Conservation (phyloP, 1,140 invertebrate species). For the Procambarus clarkii region DNA sequence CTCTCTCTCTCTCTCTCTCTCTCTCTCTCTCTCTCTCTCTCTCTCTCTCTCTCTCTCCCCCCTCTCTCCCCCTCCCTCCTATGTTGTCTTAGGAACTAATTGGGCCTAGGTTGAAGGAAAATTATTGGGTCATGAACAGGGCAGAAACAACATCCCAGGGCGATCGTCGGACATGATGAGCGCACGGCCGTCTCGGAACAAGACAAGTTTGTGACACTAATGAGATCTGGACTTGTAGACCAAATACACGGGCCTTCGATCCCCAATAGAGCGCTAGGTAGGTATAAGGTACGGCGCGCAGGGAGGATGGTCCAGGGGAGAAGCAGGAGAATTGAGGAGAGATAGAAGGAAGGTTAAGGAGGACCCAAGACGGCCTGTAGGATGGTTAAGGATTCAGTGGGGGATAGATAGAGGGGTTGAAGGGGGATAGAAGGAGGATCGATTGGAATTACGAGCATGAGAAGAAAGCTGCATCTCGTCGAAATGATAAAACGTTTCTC, state of each 20-base stretch:
- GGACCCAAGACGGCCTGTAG: too few relatives aligned
- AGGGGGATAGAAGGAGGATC: too few relatives aligned
- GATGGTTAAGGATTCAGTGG: too few relatives aligned
- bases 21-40: neutral
- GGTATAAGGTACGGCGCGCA: neutral
- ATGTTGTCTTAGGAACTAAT: conserved; percentile 51
- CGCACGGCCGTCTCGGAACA: conserved; percentile 4
- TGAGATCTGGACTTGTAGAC: conserved; percentile 32
- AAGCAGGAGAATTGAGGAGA: too few relatives aligned
- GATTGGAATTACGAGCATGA: too few relatives aligned
- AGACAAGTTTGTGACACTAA: conserved; percentile 41
- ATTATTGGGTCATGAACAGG: conserved; percentile 48
- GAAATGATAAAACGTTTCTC: too few relatives aligned
- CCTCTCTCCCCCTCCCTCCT: neutral
- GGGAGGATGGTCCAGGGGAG: too few relatives aligned
- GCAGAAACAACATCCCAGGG: conserved; percentile 40
- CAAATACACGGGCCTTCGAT: conserved; percentile 27
- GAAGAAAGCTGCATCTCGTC: too few relatives aligned
- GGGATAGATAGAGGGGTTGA: too few relatives aligned
- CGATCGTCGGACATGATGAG: conserved; percentile 36
- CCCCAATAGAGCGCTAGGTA: neutral
- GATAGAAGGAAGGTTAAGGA: too few relatives aligned
- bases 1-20: neutral
- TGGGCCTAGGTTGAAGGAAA: conserved; percentile 31
- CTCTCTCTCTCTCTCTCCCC: neutral